Base-by-base conservation (phyloP, 1,140 invertebrate species). In the Caenorhabditis tropicalis region DNA sequence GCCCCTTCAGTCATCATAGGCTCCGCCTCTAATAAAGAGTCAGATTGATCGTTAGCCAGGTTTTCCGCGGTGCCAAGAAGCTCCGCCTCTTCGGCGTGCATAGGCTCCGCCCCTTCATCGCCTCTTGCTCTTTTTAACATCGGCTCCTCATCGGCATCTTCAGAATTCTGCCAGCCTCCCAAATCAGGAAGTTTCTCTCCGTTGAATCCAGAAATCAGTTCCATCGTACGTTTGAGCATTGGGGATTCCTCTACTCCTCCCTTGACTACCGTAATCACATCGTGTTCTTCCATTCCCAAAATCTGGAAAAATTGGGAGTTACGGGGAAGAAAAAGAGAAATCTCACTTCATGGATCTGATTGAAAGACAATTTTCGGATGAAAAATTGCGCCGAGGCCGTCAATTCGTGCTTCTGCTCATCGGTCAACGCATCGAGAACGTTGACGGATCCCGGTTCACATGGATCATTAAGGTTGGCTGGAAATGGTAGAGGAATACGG, bases 331-430 rank as follows among this genome's bases (percentile, higher is more conserved):
- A n/a, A n/a, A n/a, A n/a, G n/a, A n/a, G n/a, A n/a, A n/a, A n/a
- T n/a, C 10, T 29, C 39, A 80, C 83, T 74, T 84, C 65, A 51
- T 84, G 49, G 19, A 84, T 79, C 27, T 84, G 70, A 80, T 84
- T 79, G 58, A 84, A 84, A 49, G 36, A 29, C 0, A 84, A 58
- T 15, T 29, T 7, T 12, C 83, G 21, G n/a, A 56, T 15, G n/a
- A 58, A 39, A n/a, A 16, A 12, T 27, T 84, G 83, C 7, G 70
- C 74, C 39, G 21, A 24, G 7, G 2, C n/a, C 10, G 65, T 84
- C 36, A 84, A 19, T 15, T 27, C 46, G 16, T 80, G 39, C 19
- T 46, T 84, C 74, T 84, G 83, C 12, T 79, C 21, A 5, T 33
- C 65, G 33, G 48, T 79, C 4, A 84, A 31, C 3, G 27, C 31